A percentile compares a stretch with the other conserved stretches of the same genome.
phyloP scores from a whole-genome alignment of 2,888 invertebrate genomes.

The Stenotaenia linearis region DNA sequence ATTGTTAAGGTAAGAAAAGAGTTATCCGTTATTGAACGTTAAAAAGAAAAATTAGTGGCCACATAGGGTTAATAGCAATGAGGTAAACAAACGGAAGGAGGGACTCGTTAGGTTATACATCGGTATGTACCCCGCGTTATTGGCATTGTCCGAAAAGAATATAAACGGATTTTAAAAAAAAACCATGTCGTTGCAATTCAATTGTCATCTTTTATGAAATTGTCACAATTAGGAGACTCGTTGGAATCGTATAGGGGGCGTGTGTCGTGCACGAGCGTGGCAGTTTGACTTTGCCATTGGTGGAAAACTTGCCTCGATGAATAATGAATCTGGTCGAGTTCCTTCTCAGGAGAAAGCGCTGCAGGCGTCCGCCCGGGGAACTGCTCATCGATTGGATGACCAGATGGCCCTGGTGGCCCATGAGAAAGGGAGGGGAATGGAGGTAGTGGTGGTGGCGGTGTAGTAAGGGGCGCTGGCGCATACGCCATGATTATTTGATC shows the following conservation, averaged over 20 bases:
- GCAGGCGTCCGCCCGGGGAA: constrained; percentile 26
- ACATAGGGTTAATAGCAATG: too few species aligned
- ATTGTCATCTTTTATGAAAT: neutral
- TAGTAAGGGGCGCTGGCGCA: neutral
- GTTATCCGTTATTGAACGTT: too few species aligned
- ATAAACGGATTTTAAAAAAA: neutral
- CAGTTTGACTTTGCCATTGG: constrained; percentile 24
- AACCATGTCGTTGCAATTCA: neutral
- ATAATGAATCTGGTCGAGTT: constrained; percentile 8
- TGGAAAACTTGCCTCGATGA: constrained; percentile 21
- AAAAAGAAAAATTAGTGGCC: too few species aligned
- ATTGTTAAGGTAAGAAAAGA: too few species aligned
- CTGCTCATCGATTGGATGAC: constrained; percentile 26
- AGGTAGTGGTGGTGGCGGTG: neutral
- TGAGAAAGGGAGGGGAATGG: neutral
- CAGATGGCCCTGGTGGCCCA: constrained; percentile 21
- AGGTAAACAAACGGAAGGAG: too few species aligned
- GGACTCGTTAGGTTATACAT: too few species aligned
- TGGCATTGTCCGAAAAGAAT: neutral
- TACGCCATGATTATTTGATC: constrained; percentile 20
- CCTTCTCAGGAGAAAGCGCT: constrained; percentile 23
- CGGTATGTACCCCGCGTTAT: too few species aligned
- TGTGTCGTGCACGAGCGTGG: constrained; percentile 13
- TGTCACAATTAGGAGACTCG: constrained; percentile 10
- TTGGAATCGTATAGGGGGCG: constrained; percentile 1